Conservation (phyloP, 2,888 invertebrate species). For the Leistus spinibarbis region DNA sequence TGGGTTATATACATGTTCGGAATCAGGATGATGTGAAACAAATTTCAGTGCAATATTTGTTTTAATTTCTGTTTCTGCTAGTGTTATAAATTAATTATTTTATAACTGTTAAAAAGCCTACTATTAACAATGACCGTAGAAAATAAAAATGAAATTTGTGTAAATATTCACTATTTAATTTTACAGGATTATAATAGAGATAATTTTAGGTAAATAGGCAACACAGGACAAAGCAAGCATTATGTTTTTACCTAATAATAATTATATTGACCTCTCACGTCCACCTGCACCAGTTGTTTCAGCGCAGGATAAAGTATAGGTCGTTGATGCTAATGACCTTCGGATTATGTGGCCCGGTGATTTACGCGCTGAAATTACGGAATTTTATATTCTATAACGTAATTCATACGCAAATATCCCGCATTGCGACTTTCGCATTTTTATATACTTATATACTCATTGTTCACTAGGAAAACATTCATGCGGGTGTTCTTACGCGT, state of each 20-base stretch:
- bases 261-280: neutral
- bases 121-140: too few species aligned
- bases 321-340: slow-evolving; percentile 29
- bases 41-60: too few species aligned
- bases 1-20: too few species aligned
- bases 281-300: neutral
- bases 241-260: neutral
- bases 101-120: too few species aligned
- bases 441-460: neutral
- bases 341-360: slow-evolving; percentile 21
- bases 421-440: neutral
- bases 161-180: too few species aligned
- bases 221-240: neutral
- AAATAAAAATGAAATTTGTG: too few species aligned
- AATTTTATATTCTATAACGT: slow-evolving; percentile 30
- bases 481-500: neutral
- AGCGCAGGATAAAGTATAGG: slow-evolving; percentile 23
- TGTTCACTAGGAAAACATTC: neutral
- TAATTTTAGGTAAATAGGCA: neutral
- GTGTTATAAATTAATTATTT: too few species aligned
- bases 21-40: too few species aligned
- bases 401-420: slow-evolving; percentile 19
- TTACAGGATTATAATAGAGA: neutral
- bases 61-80: too few species aligned
- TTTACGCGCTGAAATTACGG: slow-evolving; percentile 28